Evolutionary conservation across 2,113 vertebrate genomes (phyloP).

Genomic region (Ageneiosus marmoratus): DNA sequence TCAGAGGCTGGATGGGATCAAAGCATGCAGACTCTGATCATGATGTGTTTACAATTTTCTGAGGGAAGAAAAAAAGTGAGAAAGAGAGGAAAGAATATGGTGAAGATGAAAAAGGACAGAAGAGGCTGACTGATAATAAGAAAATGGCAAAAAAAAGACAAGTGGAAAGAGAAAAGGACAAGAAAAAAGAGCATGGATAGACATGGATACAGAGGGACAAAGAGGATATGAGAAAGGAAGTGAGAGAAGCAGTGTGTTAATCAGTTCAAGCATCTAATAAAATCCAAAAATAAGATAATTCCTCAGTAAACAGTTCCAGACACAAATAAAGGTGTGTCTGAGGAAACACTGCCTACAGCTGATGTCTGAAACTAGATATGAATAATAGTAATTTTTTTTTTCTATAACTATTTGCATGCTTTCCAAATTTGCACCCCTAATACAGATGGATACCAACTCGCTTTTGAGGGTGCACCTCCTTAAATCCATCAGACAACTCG

Average conservation of each 20-base stretch:
- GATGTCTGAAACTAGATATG: neutral
- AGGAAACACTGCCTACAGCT: too few species aligned
- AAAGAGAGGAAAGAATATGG: conserved; percentile 14
- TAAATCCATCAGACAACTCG: too few species aligned
- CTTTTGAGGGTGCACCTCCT: too few species aligned
- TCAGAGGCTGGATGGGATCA: conserved; percentile 64
- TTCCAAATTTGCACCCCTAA: neutral
- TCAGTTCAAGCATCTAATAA: conserved; percentile 20
- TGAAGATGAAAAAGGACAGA: conserved; percentile 25
- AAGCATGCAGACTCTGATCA: conserved; percentile 60
- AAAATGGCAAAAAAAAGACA: neutral
- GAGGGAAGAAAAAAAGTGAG: conserved; percentile 48
- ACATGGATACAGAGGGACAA: conserved; percentile 15
- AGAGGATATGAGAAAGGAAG: neutral
- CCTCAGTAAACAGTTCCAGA: conserved; percentile 28
- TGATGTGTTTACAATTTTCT: conserved; percentile 67
- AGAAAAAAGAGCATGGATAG: neutral
- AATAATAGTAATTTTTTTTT: neutral
- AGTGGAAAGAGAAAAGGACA: neutral
- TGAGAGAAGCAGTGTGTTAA: neutral
- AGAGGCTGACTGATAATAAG: conserved; percentile 19
- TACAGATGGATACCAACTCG: neutral
- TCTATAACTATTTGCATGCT: neutral
- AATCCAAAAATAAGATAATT: conserved; percentile 15
- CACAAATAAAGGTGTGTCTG: neutral